phyloP scores from a whole-genome alignment of 2,888 invertebrate genomes.

The Melieria crassipennis region DNA sequence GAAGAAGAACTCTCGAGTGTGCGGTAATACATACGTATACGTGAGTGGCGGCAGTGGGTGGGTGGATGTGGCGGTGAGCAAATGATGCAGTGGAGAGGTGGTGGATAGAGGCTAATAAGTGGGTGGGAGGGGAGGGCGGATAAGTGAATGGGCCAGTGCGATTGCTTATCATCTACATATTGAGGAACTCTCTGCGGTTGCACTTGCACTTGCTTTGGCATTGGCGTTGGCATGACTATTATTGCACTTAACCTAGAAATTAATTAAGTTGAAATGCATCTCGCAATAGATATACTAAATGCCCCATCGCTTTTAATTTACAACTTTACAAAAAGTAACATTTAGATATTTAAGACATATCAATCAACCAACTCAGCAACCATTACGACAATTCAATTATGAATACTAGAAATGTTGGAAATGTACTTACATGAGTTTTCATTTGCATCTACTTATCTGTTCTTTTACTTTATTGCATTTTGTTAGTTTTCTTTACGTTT shows the following conservation, averaged over 20 bases:
- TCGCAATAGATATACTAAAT: constrained; percentile 42
- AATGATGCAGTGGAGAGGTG: constrained; percentile 4
- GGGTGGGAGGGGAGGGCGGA: background rate
- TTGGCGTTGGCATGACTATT: background rate
- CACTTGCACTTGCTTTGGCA: constrained; percentile 30
- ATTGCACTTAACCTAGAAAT: constrained; percentile 24
- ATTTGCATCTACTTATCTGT: constrained; percentile 46
- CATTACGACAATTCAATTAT: constrained; percentile 63
- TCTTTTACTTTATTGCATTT: constrained; percentile 33
- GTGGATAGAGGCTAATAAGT: constrained; percentile 1
- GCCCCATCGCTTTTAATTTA: constrained; percentile 44
- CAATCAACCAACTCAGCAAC: constrained; percentile 61
- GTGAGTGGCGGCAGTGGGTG: constrained; percentile 10
- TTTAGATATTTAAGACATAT: constrained; percentile 47
- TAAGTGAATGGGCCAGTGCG: constrained; percentile 9
- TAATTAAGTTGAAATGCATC: constrained; percentile 37
- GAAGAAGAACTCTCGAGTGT: constrained; percentile 27
- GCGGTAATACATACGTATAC: constrained; percentile 27
- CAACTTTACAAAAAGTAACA: constrained; percentile 44
- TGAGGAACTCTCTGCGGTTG: constrained; percentile 26
- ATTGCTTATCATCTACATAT: no score
- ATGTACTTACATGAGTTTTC: constrained; percentile 62
- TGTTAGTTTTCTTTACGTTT: constrained; percentile 43
- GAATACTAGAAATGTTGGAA: constrained; percentile 57
- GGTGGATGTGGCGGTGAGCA: constrained; percentile 7